phyloP scores from a whole-genome alignment of 2,113 vertebrate genomes.

The Sceloporus tristichus region DNA sequence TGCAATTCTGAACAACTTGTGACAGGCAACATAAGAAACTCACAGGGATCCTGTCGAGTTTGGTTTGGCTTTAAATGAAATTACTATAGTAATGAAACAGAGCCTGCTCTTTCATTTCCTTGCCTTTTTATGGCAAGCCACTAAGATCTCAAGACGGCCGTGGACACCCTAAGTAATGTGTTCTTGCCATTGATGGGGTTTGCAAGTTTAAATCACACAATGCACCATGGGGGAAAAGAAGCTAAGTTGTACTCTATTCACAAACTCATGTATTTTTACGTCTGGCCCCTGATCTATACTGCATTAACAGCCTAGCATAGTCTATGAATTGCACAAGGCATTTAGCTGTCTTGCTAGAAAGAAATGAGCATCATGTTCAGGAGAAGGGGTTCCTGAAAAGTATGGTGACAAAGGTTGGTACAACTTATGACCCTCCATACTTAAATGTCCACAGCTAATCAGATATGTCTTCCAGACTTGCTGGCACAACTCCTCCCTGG shows the following conservation, averaged over 20 bases:
- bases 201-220: constrained; percentile 20
- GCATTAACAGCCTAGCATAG: constrained; percentile 19
- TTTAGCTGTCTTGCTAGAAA: constrained; percentile 31
- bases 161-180: not conserved
- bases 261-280: constrained; percentile 23
- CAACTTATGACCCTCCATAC: not conserved
- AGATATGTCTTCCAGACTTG: no score
- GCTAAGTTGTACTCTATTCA: not conserved
- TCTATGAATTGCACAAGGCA: not conserved
- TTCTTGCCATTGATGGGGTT: not conserved
- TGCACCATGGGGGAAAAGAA: not conserved
- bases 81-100: not conserved
- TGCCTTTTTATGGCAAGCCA: not conserved
- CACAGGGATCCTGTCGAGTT: constrained; percentile 37
- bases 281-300: constrained; percentile 10
- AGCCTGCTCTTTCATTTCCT: constrained; percentile 1
- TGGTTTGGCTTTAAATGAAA: constrained; percentile 43
- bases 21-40: constrained; percentile 39
- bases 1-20: constrained; percentile 55
- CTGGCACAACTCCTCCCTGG: no score
- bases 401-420: not conserved
- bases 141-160: not conserved
- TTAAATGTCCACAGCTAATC: not conserved
- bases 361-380: not conserved
- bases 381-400: not conserved